phyloP scores from a whole-genome alignment of 2,797 vertebrate genomes.

The Dryobates pubescens region DNA sequence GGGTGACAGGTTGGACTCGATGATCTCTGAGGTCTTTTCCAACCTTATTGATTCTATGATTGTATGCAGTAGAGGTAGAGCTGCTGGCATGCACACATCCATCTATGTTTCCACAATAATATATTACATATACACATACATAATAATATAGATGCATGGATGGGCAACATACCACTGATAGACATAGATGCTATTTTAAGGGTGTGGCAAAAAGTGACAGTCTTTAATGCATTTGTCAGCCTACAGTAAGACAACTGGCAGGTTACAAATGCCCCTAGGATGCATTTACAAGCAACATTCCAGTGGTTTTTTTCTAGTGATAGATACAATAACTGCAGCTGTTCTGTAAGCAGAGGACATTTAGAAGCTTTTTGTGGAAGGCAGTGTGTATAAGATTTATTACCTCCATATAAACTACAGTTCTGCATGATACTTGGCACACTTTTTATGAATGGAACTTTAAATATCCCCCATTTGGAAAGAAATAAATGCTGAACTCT shows the following conservation, averaged over 20 bases:
- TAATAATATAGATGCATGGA: no score
- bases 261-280: background rate
- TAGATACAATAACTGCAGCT: background rate
- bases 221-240: background rate
- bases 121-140: background rate
- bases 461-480: background rate
- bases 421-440: background rate
- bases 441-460: background rate
- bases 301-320: background rate
- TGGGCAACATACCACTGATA: background rate
- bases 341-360: background rate
- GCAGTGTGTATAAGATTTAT: background rate
- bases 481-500: background rate
- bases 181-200: background rate
- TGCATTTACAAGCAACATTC: background rate
- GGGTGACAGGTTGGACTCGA: no score
- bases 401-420: background rate
- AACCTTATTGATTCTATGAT: no score
- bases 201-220: background rate
- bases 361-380: background rate
- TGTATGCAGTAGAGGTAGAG: background rate
- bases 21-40: no score
- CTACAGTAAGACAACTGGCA: background rate
- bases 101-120: background rate
- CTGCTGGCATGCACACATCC: background rate